Evolutionary conservation across 2,888 invertebrate genomes (phyloP), one percentile per base, ranked within the genome.

Genomic region (Drosophila limbata): DNA sequence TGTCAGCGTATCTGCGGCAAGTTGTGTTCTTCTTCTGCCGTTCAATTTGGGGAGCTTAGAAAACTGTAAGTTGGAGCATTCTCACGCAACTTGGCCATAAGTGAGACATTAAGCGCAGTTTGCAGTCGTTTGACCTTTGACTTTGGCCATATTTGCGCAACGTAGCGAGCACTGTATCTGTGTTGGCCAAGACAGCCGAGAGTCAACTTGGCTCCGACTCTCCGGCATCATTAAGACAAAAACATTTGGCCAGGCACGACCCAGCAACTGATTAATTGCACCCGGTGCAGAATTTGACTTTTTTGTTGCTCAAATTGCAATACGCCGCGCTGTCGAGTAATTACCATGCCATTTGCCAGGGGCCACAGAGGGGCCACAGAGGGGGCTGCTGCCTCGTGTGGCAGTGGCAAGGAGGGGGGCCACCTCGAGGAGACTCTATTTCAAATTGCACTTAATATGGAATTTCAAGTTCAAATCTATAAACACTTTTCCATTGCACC

Each of bases 171-270:
- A 28, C 28, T 17, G 52, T 19, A 31, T 40, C 42, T n/a, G 15
- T 44, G 63, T 61, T 50, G 62, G 37, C 53, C n/a, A 35, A 47
- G 25, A 25, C 25, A 25, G 25, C 25, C 55, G 39, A 39, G 55
- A 71, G 76, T 60, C 63, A 63, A 77, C 60, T 51, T 65, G 70
- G 62, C 79, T 66, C 70, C 69, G 39, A 66, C 69, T 69, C 62
- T 25, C 53, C 73, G 87, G 84, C 88, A 88, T 84, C 84, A 84
- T 84, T 84, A 84, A 81, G 84, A 86, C 87, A 76, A 77, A 88
- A 83, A 78, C 81, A 84, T 84, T 84, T 84, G 84, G 84, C 81
- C 88, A 86, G 84, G 84, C 84, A 88, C 89, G 84, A 84, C 83
- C 83, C 83, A 79, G 69, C 80, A 64, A 52, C 86, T 89, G 85